Percentiles rank a stretch among this genome's conserved stretches.
Evolutionary conservation across 2,797 vertebrate species (phyloP).

Genomic region (Peromyscus melanophrys): DNA sequence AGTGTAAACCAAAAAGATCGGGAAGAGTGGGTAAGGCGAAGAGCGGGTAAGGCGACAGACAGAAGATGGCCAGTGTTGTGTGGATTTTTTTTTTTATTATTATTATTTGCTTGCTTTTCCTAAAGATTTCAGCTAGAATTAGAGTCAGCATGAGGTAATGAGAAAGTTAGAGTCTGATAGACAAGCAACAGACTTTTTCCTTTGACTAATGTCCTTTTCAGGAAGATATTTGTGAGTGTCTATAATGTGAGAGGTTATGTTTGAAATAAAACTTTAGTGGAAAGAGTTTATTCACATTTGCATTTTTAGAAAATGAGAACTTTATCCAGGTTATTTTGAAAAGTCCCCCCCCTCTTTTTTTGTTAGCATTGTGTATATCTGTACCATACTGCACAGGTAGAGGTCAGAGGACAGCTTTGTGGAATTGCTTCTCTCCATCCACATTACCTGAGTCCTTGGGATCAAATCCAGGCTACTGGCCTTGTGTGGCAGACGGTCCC

Average conservation of each 20-base stretch:
- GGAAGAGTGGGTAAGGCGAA: neutral
- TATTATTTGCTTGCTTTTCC: neutral
- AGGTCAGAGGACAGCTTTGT: neutral
- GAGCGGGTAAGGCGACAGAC: neutral
- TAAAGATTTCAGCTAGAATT: slow-evolving; percentile 39
- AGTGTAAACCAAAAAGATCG: neutral
- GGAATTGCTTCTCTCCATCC: too few relatives aligned
- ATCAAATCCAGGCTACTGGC: neutral
- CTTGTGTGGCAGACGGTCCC: too few relatives aligned
- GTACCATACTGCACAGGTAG: too few relatives aligned
- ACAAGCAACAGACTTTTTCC: neutral
- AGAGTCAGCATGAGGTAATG: neutral
- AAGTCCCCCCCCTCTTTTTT: neutral
- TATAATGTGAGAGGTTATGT: slow-evolving; percentile 8
- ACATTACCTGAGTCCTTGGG: neutral
- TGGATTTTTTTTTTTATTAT: neutral
- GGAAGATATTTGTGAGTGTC: neutral
- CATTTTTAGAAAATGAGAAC: neutral
- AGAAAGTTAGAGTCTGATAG: neutral
- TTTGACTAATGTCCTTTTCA: neutral
- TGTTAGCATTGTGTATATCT: neutral
- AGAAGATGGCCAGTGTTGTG: neutral
- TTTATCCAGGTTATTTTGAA: neutral
- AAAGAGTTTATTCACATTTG: slow-evolving; percentile 50
- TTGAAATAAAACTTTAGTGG: slow-evolving; percentile 40